Base-by-base conservation (phyloP, 1,140 invertebrate species). In the Chionoecetes opilio region DNA sequence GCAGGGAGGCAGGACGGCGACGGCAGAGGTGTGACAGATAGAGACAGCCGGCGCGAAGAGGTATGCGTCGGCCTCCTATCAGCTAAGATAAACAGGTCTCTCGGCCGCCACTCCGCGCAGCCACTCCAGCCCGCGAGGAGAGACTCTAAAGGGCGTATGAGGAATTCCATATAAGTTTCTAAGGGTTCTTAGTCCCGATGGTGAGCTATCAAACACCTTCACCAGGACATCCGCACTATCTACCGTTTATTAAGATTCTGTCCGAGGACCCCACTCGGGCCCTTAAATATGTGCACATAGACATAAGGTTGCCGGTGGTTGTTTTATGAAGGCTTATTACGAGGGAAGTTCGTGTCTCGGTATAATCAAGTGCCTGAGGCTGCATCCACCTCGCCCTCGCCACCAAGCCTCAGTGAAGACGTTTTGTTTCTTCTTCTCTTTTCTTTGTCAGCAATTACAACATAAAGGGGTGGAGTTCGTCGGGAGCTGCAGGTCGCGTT, bases 51-150 rank as follows among this genome's bases (percentile, higher is more conserved):
- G n/a, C 82, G 63, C 90, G 63, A 26, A 2, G 53, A 87, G 84
- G 21, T 9, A 3, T 26, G 38, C 37, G 35, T 85, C 38, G 21
- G 84, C 82, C 38, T 87, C 53, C 38, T 93, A 93, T 93, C 92
- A 93, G 92, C 41, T 53, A 93, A 85, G 92, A 93, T 93, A 93
- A 93, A 93, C 92, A 93, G 29, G 11, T 93, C 92, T 93, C 38
- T 37, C 21, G 91, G 82, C 29, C 34, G 29, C 92, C 92, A 93
- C 92, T 93, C 91, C 17, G 91, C 92, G 21, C 21, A 34, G 17
- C 92, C 92, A 86, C 92, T 93, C 92, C 5, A 38, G 41, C 38
- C 38, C 11, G 53, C 53, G 38, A 31, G 90, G 90, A 75, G 90
- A 63, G 90, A 9, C n/a, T 53, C 37, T 53, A 75, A 53, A 87